phyloP scores from a whole-genome alignment of 2,113 vertebrate genomes.

The Danionella cerebrum region DNA sequence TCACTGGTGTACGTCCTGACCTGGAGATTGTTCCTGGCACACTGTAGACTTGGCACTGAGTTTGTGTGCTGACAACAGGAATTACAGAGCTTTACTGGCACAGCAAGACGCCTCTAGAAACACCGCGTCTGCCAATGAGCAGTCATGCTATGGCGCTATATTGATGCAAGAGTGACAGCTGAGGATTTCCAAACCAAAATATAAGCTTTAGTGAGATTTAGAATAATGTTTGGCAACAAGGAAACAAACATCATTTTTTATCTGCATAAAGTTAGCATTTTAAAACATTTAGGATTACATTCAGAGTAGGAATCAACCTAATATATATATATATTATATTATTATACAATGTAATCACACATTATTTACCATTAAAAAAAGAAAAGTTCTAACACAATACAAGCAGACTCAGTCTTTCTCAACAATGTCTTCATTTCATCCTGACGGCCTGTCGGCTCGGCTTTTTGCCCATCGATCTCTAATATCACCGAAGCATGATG shows the following conservation, averaged over 20 bases:
- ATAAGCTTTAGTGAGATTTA: not conserved
- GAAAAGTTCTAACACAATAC: not conserved
- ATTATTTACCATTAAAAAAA: no score
- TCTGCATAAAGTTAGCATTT: not conserved
- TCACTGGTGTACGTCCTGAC: not conserved
- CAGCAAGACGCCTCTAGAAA: not conserved
- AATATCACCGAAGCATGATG: not conserved
- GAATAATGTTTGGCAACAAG: not conserved
- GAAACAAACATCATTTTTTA: not conserved
- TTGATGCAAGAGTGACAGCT: not conserved
- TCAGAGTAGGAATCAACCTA: no score
- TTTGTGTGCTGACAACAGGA: not conserved
- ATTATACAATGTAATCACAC: no score
- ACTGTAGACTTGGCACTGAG: not conserved
- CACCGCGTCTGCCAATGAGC: not conserved
- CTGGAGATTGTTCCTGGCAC: slow-evolving; percentile 6
- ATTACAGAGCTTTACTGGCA: slow-evolving; percentile 3
- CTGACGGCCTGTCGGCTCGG: not conserved
- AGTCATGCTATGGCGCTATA: not conserved
- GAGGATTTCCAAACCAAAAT: not conserved
- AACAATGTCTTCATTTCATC: not conserved
- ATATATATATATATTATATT: no score
- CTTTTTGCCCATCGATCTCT: not conserved
- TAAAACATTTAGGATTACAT: not conserved
- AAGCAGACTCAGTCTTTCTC: not conserved